Percentiles rank a stretch among this genome's conserved stretches.
These are phyloP conservation scores for Acanthopagrus latus DNA, from an alignment of 2,797 vertebrate genomes.

Conservation along the genomic window DNA sequence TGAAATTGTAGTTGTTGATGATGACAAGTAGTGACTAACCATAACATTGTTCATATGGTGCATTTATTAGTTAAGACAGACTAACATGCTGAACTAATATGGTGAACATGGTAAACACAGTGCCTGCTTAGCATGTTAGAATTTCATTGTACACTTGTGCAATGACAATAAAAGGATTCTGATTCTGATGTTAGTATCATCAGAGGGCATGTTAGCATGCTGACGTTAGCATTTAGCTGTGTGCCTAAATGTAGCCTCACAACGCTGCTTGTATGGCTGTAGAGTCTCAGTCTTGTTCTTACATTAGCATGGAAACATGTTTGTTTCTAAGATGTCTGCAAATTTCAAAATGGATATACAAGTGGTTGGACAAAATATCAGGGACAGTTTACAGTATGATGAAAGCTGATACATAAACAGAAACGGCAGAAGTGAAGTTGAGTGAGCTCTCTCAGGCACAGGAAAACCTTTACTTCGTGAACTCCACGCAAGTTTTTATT, in stretches of 20 bases:
- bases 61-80: not conserved
- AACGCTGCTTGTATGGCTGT: not conserved
- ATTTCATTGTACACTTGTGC: too few relatives aligned
- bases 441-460: not conserved
- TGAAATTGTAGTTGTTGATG: too few relatives aligned
- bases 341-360: not conserved
- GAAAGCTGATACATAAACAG: not conserved
- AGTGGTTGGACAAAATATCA: not conserved
- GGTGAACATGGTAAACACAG: not conserved
- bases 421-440: conserved; percentile 1
- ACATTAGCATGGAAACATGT: not conserved
- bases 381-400: not conserved
- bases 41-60: too few relatives aligned
- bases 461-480: conserved; percentile 8
- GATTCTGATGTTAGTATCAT: not conserved
- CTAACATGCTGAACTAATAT: not conserved
- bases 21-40: too few relatives aligned
- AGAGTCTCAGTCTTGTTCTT: not conserved
- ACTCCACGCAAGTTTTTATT: conserved; percentile 34
- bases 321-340: conserved; percentile 1
- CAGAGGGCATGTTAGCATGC: not conserved
- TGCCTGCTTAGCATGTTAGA: not conserved
- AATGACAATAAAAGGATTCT: too few relatives aligned
- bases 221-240: not conserved
- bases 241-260: not conserved